Conservation (phyloP, 2,797 vertebrate genomes). For the Hemitrygon akajei region DNA sequence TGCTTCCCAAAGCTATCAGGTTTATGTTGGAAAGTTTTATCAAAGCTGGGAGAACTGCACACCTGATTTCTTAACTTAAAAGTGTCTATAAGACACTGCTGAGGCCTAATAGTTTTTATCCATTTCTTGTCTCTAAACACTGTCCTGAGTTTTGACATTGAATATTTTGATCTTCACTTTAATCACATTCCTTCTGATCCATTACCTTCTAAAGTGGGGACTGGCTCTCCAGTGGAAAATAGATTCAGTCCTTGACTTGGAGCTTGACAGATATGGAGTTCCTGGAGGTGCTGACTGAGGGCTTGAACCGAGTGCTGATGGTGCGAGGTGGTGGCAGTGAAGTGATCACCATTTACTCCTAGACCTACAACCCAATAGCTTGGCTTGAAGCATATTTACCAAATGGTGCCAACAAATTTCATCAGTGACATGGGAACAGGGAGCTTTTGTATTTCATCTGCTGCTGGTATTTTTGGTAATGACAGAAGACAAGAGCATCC, state of each 20-base stretch:
- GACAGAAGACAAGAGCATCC: neutral
- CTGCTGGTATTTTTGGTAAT: neutral
- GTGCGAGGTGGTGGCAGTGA: slow-evolving; percentile 89
- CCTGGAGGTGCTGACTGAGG: slow-evolving; percentile 89
- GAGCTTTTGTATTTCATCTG: slow-evolving; percentile 15
- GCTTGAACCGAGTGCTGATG: slow-evolving; percentile 80
- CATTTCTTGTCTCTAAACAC: neutral
- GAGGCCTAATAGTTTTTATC: neutral
- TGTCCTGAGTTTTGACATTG: neutral
- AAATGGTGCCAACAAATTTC: slow-evolving; percentile 38
- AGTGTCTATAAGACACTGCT: neutral
- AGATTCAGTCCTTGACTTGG: slow-evolving; percentile 58
- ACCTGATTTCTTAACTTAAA: neutral
- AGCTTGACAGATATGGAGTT: slow-evolving; percentile 86
- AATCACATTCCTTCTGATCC: neutral
- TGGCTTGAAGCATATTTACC: neutral
- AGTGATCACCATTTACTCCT: slow-evolving; percentile 98
- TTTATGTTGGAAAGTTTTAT: neutral
- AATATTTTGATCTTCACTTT: neutral
- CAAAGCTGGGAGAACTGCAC: neutral
- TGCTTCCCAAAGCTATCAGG: neutral
- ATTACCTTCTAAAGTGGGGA: neutral
- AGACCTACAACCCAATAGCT: slow-evolving; percentile 40
- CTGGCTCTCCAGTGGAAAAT: neutral
- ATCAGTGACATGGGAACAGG: neutral